Base-by-base conservation (phyloP, 2,797 vertebrate species). In the Martes flavigula region DNA sequence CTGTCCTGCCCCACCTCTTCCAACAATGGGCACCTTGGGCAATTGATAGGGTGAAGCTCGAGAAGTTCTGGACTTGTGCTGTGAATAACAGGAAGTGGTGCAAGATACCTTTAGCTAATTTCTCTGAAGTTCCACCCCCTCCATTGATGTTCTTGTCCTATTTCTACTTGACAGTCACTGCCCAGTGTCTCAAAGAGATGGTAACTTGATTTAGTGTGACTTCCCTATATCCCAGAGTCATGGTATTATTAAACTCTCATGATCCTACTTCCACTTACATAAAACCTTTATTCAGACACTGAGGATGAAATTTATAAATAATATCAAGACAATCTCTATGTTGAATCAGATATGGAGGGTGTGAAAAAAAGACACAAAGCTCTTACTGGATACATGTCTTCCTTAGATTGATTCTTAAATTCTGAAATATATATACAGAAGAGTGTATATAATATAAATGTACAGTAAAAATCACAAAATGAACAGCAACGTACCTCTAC, bases 61-160 rank as follows among this genome's bases (percentile, higher is more conserved):
- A 79, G 85, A 96, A 89, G 73, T 94, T 96, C 43, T 89, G 38
- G 38, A 87, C 38, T 48, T 86, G 32, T 17, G 38, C 14, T 73
- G 43, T 91, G 89, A 95, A 81, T 77, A 96, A 90, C 83, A 95
- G 91, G 88, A 96, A 93, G 48, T 95, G 75, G 58, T 72, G 70
- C 83, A 93, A 97, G 77, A 79, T 32, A 58, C 27, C 60, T 82
- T 85, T 60, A 48, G 40, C 83, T 83, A 89, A 96, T 96, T 35
- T 23, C 66, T 91, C 73, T 89, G 23, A 64, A 81, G 83, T 64
- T 6, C n/a, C 38, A n/a, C 20, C 46, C 32, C 35, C 60, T 60
- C 27, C 54, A 23, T 27, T 70, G 73, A 64, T 73, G 86, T 84
- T 35, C 51, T 87, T 79, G 86, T 40, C n/a, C 73, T 43, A 32